Conservation (phyloP, 2,113 vertebrate species). For the Tor tambroides region DNA sequence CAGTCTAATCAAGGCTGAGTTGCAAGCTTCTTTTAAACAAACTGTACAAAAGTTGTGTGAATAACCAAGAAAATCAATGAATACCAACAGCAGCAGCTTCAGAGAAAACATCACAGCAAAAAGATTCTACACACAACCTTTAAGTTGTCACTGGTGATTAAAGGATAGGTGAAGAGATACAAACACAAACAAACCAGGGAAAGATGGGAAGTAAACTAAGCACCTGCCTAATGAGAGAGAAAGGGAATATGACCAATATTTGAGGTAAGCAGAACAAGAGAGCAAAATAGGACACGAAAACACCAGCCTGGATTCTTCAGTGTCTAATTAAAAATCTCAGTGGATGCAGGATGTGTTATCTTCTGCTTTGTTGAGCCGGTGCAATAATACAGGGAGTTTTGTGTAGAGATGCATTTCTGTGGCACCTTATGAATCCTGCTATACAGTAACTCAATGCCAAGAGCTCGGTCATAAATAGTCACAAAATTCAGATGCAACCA, state of each 20-base stretch:
- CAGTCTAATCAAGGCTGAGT: not conserved
- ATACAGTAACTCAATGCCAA: slow-evolving; percentile 28
- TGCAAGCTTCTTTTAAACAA: slow-evolving; percentile 24
- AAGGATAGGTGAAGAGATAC: slow-evolving; percentile 9
- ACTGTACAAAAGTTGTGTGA: not conserved
- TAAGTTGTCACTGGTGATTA: slow-evolving; percentile 27
- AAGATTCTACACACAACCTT: slow-evolving; percentile 2
- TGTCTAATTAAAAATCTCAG: slow-evolving; percentile 39
- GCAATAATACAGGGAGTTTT: slow-evolving; percentile 13
- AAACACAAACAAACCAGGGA: slow-evolving; percentile 21
- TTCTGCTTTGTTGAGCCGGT: not conserved
- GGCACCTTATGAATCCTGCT: not conserved
- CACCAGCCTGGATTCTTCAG: not conserved
- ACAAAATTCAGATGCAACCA: not conserved
- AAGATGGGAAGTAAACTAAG: slow-evolving; percentile 4
- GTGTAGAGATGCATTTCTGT: slow-evolving; percentile 39
- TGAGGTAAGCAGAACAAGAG: not conserved
- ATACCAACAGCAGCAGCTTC: slow-evolving; percentile 9
- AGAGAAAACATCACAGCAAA: slow-evolving; percentile 34
- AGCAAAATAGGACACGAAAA: not conserved
- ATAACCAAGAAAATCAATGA: slow-evolving; percentile 5
- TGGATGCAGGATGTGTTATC: slow-evolving; percentile 19
- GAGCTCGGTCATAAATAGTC: not conserved
- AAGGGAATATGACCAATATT: not conserved
- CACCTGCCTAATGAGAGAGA: slow-evolving; percentile 17